phyloP scores from a whole-genome alignment of 2,888 invertebrate genomes.

The Chymomyza amoena region DNA sequence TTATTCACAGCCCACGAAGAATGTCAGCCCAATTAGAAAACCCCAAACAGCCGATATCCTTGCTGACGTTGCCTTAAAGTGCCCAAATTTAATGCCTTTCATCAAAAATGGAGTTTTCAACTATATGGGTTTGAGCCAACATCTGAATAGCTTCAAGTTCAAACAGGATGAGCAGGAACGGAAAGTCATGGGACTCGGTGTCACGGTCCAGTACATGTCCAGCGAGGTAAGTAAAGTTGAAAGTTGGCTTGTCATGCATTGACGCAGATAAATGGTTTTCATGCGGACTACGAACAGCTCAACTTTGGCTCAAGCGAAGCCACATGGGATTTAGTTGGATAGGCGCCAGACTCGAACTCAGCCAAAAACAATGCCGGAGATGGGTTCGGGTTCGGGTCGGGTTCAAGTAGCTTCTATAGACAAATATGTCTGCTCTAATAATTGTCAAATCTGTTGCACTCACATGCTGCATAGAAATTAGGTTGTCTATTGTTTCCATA shows the following conservation, averaged over 20 bases:
- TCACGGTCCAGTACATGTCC: conserved; percentile 91
- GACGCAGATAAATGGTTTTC: neutral
- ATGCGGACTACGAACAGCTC: neutral
- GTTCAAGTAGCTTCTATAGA: neutral
- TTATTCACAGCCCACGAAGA: neutral
- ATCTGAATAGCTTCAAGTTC: conserved; percentile 23
- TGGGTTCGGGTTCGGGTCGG: neutral
- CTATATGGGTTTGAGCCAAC: conserved; percentile 54
- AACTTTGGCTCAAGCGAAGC: neutral
- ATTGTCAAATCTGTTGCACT: conserved; percentile 29
- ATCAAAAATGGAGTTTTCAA: conserved; percentile 55
- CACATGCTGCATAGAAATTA: neutral
- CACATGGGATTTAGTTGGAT: neutral
- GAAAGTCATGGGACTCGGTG: conserved; percentile 90
- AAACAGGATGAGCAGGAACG: conserved; percentile 78
- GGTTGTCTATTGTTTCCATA: neutral
- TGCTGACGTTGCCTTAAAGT: conserved; percentile 19
- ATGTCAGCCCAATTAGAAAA: neutral
- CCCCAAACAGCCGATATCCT: too few relatives aligned
- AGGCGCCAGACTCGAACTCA: neutral
- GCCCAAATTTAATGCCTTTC: conserved; percentile 45
- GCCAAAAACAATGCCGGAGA: neutral
- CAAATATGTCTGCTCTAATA: conserved; percentile 55
- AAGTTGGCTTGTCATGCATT: neutral
- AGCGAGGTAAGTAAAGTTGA: conserved; percentile 82